phyloP scores from a whole-genome alignment of 1,140 invertebrate genomes.

The Saccostrea echinata region DNA sequence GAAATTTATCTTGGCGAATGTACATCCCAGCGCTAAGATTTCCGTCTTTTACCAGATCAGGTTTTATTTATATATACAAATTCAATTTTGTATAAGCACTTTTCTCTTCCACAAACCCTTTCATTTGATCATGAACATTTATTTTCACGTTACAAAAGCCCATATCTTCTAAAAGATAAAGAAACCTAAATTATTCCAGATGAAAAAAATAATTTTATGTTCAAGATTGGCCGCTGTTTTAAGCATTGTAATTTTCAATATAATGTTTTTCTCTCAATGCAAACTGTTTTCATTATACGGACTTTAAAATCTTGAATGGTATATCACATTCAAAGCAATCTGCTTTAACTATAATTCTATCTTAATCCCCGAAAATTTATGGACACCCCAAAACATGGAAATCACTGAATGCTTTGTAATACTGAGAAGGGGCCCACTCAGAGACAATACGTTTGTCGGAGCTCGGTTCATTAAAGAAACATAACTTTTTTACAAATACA shows the following conservation, averaged over 20 bases:
- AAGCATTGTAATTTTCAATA: background rate
- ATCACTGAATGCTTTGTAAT: background rate
- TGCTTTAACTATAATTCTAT: background rate
- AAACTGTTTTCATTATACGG: background rate
- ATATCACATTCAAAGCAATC: slow-evolving; percentile 16
- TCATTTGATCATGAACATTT: too few species aligned
- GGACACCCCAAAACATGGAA: slow-evolving; percentile 31
- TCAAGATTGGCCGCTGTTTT: background rate
- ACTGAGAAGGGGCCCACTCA: background rate
- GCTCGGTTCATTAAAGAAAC: slow-evolving; percentile 14
- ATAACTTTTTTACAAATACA: slow-evolving; percentile 29
- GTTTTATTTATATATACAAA: too few species aligned
- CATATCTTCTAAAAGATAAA: too few species aligned
- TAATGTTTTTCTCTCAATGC: background rate
- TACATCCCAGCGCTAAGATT: too few species aligned
- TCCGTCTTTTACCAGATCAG: too few species aligned
- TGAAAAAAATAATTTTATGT: too few species aligned
- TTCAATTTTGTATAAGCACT: too few species aligned
- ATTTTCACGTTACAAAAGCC: too few species aligned
- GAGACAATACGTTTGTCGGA: slow-evolving; percentile 17
- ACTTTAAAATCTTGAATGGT: background rate
- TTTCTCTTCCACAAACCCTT: too few species aligned
- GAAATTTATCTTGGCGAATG: too few species aligned
- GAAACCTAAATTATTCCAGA: too few species aligned
- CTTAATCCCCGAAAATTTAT: slow-evolving; percentile 2